phyloP scores from a whole-genome alignment of 2,888 invertebrate species.

The Schrankia costaestrigalis region DNA sequence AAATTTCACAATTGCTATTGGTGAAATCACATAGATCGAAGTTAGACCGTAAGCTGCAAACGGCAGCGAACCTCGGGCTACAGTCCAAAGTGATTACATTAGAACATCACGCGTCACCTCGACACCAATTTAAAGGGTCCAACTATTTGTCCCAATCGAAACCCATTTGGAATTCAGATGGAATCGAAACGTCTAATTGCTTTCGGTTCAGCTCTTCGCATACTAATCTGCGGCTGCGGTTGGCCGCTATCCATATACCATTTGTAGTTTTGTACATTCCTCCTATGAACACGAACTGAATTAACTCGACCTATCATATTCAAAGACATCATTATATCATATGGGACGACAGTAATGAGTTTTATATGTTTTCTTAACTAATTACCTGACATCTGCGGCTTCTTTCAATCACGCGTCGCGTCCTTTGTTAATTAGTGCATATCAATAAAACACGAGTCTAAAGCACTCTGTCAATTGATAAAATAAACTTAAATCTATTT shows the following conservation, averaged over 20 bases:
- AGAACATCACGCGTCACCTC: slow-evolving; percentile 41
- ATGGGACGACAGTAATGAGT: not conserved
- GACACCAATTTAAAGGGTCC: slow-evolving; percentile 38
- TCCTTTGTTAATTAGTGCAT: too few species aligned
- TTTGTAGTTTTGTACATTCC: slow-evolving; percentile 13
- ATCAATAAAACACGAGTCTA: too few species aligned
- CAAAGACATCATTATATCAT: not conserved
- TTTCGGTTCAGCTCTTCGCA: slow-evolving; percentile 52
- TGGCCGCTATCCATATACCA: slow-evolving; percentile 12
- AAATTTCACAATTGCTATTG: slow-evolving; percentile 25
- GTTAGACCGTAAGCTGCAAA: slow-evolving; percentile 27
- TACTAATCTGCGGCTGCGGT: slow-evolving; percentile 42
- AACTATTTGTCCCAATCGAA: slow-evolving; percentile 40
- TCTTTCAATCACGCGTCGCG: too few species aligned
- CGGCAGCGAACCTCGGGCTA: slow-evolving; percentile 14
- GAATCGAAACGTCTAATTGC: slow-evolving; percentile 65
- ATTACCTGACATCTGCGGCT: too few species aligned
- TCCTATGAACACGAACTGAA: not conserved
- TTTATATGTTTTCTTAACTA: too few species aligned
- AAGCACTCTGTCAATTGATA: too few species aligned
- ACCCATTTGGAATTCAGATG: slow-evolving; percentile 59
- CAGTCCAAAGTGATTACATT: slow-evolving; percentile 33
- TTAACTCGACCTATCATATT: too few species aligned
- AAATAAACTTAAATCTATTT: too few species aligned
- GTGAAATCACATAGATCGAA: slow-evolving; percentile 27